Base-by-base conservation (phyloP, 2,113 vertebrate species). In the Chrysemys picta region DNA sequence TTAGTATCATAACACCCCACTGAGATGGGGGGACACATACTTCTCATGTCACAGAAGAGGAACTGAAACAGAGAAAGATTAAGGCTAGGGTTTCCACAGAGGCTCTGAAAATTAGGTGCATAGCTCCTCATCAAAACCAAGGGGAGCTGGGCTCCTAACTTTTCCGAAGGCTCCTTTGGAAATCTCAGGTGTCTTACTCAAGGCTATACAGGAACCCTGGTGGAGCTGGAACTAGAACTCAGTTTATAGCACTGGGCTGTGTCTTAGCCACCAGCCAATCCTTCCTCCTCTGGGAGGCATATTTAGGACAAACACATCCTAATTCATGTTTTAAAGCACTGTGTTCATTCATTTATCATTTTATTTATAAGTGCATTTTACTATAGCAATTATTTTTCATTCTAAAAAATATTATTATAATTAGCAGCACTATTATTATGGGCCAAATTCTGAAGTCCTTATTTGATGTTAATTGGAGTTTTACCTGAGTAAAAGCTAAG, bases 391-490 rank as follows among this genome's bases (percentile, higher is more conserved):
- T 25, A 24, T 42, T 72, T 76, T 76, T 45, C 72, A 76, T 45
- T 76, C 9, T 45, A 69, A 69, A 75, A 9, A 10, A 25, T 76
- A 76, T 45, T 69, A 59, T 80, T 89, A 10, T 29, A 88, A 93
- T 96, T 87, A 82, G 84, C 72, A 87, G 25, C 87, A 50, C 57
- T 79, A 65, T 21, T 82, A 78, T 89, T 91, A 65, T 78, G 87
- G 79, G 78, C 57, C 0, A 80, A 85, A 96, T 93, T 95, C 65
- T 83, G 65, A 76, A 69, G 13, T 84, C 82, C 85, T 83, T 65
- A 92, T 87, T 87, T 89, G 90, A 91, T 89, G 89, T 91, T 93
- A 94, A 79, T 87, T 82, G 91, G 79, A 94, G 85, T 92, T 95
- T 96, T 95, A 88, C 94, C 93, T 91, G 81, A 95, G 65, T 79